Conservation (phyloP, 2,888 invertebrate species). For the Salpingus planirostris region DNA sequence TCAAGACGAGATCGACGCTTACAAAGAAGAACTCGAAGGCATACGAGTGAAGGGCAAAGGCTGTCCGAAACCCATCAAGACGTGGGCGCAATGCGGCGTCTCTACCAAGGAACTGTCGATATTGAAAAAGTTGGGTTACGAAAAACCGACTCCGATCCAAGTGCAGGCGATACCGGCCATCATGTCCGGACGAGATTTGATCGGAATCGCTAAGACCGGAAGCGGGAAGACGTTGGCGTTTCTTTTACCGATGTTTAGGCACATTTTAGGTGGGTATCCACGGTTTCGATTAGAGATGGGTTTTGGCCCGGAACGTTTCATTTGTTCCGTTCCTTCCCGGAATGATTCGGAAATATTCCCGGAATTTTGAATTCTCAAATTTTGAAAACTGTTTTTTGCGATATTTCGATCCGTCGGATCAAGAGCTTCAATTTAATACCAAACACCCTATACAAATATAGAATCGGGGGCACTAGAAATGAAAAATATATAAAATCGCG, state of each 20-base stretch:
- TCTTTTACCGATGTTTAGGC: constrained; percentile 93
- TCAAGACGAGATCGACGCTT: constrained; percentile 72
- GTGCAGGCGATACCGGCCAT: constrained; percentile 95
- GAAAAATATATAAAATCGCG: no score
- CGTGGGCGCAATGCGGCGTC: constrained; percentile 98
- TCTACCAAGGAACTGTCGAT: constrained; percentile 91
- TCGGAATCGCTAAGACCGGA: constrained; percentile 98
- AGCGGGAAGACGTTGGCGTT: constrained; percentile 98
- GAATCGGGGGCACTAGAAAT: no score
- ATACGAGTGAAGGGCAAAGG: constrained; percentile 91
- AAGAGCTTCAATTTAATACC: no score
- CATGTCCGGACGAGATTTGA: constrained; percentile 93
- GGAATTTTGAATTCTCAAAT: no score
- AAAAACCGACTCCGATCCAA: constrained; percentile 98
- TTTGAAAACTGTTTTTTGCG: no score
- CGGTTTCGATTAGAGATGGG: no score
- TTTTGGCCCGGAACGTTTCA: no score
- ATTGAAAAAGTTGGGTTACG: constrained; percentile 81
- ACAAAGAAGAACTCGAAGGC: constrained; percentile 85
- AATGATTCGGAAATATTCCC: no score
- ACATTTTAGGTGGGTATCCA: no score
- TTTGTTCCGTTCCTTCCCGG: no score
- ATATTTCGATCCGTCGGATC: no score
- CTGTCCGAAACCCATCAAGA: constrained; percentile 89
- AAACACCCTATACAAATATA: no score